Conservation (phyloP, 2,113 vertebrate species). For the Noctilio leporinus region DNA sequence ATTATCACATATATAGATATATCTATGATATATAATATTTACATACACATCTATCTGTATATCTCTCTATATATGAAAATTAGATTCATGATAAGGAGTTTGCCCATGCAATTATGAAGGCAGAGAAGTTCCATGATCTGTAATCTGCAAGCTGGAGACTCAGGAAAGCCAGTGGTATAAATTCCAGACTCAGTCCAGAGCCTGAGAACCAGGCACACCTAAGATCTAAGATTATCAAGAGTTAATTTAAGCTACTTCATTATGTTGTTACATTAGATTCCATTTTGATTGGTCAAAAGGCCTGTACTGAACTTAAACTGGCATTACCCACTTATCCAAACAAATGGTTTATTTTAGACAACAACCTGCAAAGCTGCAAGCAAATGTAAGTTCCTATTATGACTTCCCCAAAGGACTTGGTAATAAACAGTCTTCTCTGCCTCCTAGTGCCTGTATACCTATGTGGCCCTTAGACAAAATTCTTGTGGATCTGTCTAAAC, state of each 20-base stretch:
- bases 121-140: neutral
- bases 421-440: neutral
- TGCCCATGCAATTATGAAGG: neutral
- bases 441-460: neutral
- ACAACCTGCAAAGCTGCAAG: neutral
- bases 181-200: neutral
- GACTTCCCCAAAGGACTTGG: neutral
- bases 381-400: neutral
- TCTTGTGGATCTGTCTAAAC: neutral
- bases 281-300: neutral
- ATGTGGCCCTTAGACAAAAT: neutral
- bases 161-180: neutral
- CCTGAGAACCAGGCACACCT: neutral
- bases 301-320: neutral
- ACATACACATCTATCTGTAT: neutral
- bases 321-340: neutral
- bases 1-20: too few relatives aligned
- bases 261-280: neutral
- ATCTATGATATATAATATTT: too few relatives aligned
- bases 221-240: neutral
- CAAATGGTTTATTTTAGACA: neutral
- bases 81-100: neutral
- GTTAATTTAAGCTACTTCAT: neutral
- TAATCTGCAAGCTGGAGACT: neutral
- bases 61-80: neutral